Conservation (phyloP, 2,797 vertebrate species). For the Argyrosomus regius region DNA sequence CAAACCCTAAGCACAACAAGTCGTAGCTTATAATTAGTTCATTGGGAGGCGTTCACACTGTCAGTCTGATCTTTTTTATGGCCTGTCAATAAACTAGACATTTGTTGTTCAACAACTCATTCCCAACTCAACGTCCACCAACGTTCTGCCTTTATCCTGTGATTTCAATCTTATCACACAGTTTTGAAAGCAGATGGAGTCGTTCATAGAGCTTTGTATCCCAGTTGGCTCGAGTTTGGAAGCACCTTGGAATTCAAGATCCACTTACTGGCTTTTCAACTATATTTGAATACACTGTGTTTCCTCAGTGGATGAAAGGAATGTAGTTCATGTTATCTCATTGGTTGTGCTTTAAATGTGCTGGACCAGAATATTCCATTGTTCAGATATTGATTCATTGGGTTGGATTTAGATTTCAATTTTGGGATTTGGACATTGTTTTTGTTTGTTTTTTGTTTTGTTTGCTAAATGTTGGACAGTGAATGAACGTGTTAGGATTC, state of each 20-base stretch:
- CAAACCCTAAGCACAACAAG: neutral
- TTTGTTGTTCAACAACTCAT: neutral
- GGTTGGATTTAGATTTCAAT: too few relatives aligned
- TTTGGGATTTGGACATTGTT: too few relatives aligned
- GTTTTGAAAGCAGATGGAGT: neutral
- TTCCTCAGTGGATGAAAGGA: too few relatives aligned
- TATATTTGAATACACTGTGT: too few relatives aligned
- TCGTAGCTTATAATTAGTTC: too few relatives aligned
- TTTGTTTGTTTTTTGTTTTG: too few relatives aligned
- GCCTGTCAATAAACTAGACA: neutral
- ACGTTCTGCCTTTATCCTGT: neutral
- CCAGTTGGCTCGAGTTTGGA: neutral
- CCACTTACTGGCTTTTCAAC: neutral
- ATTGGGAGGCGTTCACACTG: neutral
- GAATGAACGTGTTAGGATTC: too few relatives aligned
- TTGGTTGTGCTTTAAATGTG: too few relatives aligned
- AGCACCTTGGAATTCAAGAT: neutral
- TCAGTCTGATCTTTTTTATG: neutral
- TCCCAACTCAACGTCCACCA: neutral
- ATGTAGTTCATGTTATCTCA: too few relatives aligned
- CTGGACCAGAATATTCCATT: too few relatives aligned
- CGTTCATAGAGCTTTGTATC: neutral
- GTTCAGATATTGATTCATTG: too few relatives aligned
- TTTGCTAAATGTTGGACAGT: too few relatives aligned
- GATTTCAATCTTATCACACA: neutral